Evolutionary conservation across 2,888 invertebrate genomes (phyloP), one percentile per base, ranked within the genome.

Genomic region (Ypsolopha scabrella): DNA sequence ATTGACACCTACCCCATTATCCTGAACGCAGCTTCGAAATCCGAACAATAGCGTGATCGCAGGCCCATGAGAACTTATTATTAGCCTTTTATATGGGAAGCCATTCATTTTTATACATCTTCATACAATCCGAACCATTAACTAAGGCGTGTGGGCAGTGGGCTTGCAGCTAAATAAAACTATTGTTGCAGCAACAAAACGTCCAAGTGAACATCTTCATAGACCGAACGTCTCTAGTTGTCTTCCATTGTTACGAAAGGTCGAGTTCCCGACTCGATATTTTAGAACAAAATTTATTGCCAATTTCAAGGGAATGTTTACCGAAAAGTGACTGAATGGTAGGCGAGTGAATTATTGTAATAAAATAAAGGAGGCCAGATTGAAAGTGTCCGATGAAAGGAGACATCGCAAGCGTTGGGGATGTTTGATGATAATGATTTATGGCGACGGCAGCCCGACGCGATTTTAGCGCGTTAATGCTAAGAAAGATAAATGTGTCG

Each of bases 1-100:
- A 80, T 80, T 81, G 83, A 86, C 85, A 85, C 85, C 82, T 82
- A 77, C 75, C 82, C 82, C 72, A 83, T 83, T 81, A 82, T 80
- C 51, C 65, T 63, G 67, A 70, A 67, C 67, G 66, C 65, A 60
- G 63, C 67, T 67, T 61, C 51, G 67, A 80, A 80, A 80, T 63
- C 63, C 64, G 63, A 77, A 85, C 85, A 86, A 83, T 76, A 70
- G 75, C 61, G 63, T 70, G 69, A 75, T 79, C 70, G 71, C 80
- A 80, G 78, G 71, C 85, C 73, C 76, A 76, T 81, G 80, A 80
- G 81, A 82, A 81, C 75, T 79, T 82, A 83, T 83, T 80, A 85
- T 85, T 83, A 75, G 81, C 75, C 76, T 68, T 75, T 73, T 77
- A 81, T 75, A 77, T 76, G 67, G 65, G 65, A 65, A 70, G 64